Conservation (phyloP, 2,797 vertebrate genomes). For the Stomatorhinus walkeri region DNA sequence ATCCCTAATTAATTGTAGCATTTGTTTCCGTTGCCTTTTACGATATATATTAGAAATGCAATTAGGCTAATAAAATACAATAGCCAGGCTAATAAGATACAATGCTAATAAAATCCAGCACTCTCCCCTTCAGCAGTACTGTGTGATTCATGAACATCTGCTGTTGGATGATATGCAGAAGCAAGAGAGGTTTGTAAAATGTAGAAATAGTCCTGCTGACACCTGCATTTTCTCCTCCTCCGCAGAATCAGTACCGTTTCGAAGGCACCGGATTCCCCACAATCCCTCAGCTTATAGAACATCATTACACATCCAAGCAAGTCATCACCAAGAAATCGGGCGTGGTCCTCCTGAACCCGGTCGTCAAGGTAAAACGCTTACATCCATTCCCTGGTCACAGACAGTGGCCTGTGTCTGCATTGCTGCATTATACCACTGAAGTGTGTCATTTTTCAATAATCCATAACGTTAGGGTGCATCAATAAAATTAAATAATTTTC, state of each 20-base stretch:
- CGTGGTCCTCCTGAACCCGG: constrained; percentile 81
- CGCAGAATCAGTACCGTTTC: constrained; percentile 85
- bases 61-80: neutral
- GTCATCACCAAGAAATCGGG: constrained; percentile 98
- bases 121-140: neutral
- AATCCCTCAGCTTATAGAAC: constrained; percentile 92
- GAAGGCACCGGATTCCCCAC: constrained; percentile 90
- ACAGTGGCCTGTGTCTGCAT: neutral
- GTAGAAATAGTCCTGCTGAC: neutral
- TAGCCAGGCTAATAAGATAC: neutral
- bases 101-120: neutral
- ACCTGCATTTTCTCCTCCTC: constrained; percentile 28
- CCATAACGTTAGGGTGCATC: neutral
- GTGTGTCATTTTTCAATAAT: neutral
- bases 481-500: neutral
- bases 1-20: neutral
- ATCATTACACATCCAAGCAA: constrained; percentile 88
- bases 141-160: neutral
- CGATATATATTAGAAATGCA: neutral
- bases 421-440: neutral
- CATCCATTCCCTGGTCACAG: neutral
- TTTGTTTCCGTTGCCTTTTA: neutral
- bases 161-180: neutral
- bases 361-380: constrained; percentile 71
- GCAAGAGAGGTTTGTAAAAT: neutral